Evolutionary conservation across 2,113 vertebrate species (phyloP).

Genomic region (Hypocryptadius cinnamomeus): DNA sequence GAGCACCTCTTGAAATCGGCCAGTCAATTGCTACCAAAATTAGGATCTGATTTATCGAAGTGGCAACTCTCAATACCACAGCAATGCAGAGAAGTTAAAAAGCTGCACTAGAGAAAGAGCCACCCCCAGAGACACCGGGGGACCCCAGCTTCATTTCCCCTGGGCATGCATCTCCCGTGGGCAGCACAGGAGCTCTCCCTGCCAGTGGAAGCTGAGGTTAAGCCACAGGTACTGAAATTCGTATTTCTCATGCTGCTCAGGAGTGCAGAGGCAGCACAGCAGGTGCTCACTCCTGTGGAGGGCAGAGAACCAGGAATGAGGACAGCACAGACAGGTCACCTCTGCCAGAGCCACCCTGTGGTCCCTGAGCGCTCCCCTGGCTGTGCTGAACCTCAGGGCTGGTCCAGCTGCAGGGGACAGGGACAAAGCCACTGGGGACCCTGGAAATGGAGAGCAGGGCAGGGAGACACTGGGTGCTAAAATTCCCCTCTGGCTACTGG

Average conservation of each 20-base stretch:
- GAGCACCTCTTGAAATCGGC: neutral
- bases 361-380: neutral
- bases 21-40: neutral
- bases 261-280: neutral
- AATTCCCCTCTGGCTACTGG: conserved; percentile 31
- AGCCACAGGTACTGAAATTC: neutral
- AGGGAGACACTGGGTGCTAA: neutral
- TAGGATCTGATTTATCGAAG: neutral
- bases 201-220: neutral
- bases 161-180: fast-evolving
- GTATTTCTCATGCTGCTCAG: neutral
- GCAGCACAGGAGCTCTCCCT: neutral
- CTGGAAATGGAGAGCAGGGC: fast-evolving
- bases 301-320: neutral
- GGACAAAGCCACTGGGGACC: neutral
- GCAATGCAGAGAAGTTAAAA: neutral
- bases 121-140: neutral
- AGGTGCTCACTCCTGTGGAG: fast-evolving
- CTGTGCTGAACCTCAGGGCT: fast-evolving
- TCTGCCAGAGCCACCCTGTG: fast-evolving
- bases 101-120: neutral
- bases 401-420: neutral
- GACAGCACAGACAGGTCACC: fast-evolving
- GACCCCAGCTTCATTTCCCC: neutral
- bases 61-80: neutral